Evolutionary conservation across 2,888 invertebrate species (phyloP).

Genomic region (Caenorhabditis sp.): DNA sequence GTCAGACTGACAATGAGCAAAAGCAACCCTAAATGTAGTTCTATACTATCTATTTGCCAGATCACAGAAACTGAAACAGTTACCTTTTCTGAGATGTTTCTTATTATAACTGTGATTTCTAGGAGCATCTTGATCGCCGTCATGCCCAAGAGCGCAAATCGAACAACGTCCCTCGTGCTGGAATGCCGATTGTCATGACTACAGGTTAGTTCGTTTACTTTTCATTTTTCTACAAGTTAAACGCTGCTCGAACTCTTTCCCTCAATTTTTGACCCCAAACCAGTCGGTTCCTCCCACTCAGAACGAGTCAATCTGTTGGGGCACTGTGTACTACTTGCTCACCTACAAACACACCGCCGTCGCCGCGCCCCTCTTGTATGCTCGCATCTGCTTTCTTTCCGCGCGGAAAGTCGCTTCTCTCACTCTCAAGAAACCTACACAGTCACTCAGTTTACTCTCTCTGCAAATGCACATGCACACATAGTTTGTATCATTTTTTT

Average conservation of each 20-base stretch:
- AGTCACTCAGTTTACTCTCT: slow-evolving; percentile 35
- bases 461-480: slow-evolving; percentile 38
- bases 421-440: slow-evolving; percentile 16
- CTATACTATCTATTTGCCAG: not conserved
- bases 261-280: slow-evolving; percentile 4
- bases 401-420: slow-evolving; percentile 41
- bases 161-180: slow-evolving; percentile 21
- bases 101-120: not conserved
- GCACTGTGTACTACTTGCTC: slow-evolving; percentile 29
- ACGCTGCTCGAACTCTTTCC: slow-evolving; percentile 16
- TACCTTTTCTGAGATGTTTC: too few relatives aligned
- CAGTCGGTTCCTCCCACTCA: slow-evolving; percentile 1
- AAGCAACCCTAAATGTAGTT: too few relatives aligned
- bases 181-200: slow-evolving; percentile 44
- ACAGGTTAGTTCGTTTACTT: slow-evolving; percentile 33
- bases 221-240: not conserved
- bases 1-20: too few relatives aligned
- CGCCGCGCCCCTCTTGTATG: slow-evolving; percentile 54
- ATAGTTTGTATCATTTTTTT: slow-evolving; percentile 59
- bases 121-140: slow-evolving; percentile 64
- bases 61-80: not conserved
- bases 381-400: slow-evolving; percentile 34
- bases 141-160: slow-evolving; percentile 63
- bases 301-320: slow-evolving; percentile 29
- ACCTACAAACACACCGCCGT: slow-evolving; percentile 13